Percentiles rank a stretch among this genome's conserved stretches.
These are phyloP conservation scores for Selenia dentaria DNA, from an alignment of 2,888 invertebrate species.

Conservation along the genomic window DNA sequence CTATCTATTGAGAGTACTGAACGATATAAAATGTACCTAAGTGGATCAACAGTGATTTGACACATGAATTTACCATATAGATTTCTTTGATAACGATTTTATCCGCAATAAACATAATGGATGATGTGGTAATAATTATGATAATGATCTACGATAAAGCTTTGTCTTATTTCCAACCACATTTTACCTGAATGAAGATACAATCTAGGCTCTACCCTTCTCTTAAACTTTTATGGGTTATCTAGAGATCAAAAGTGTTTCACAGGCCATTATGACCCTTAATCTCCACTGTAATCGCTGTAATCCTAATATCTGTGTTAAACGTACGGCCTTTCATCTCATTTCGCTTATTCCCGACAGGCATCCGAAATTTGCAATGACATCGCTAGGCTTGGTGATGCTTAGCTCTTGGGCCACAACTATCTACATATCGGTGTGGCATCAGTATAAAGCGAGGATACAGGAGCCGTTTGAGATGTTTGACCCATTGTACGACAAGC, in stretches of 20 bases:
- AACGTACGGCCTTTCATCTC: constrained; percentile 1
- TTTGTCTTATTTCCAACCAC: constrained; percentile 9
- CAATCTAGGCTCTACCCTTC: constrained; percentile 6
- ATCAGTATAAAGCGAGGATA: constrained; percentile 90
- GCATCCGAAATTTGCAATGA: constrained; percentile 86
- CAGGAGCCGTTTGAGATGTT: constrained; percentile 93
- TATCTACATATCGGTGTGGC: constrained; percentile 89
- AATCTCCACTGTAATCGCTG: constrained; percentile 4
- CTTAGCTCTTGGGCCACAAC: constrained; percentile 91
- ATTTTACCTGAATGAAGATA: constrained; percentile 7
- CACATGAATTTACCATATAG: constrained; percentile 16
- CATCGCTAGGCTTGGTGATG: constrained; percentile 84
- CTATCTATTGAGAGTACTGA: too few species aligned
- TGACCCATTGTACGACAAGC: constrained; percentile 93
- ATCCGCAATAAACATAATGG: too few species aligned
- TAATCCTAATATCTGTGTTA: not conserved
- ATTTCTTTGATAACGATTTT: not conserved
- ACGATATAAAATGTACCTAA: too few species aligned
- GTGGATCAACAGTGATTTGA: not conserved
- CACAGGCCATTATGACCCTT: not conserved
- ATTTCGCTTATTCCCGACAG: constrained; percentile 62
- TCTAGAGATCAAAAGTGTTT: constrained; percentile 5
- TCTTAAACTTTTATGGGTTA: constrained; percentile 6
- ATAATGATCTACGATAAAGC: constrained; percentile 8
- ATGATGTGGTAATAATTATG: too few species aligned